These are phyloP conservation scores for Gymnocheta viridis DNA, from an alignment of 2,888 invertebrate genomes.

Conservation along the genomic window DNA sequence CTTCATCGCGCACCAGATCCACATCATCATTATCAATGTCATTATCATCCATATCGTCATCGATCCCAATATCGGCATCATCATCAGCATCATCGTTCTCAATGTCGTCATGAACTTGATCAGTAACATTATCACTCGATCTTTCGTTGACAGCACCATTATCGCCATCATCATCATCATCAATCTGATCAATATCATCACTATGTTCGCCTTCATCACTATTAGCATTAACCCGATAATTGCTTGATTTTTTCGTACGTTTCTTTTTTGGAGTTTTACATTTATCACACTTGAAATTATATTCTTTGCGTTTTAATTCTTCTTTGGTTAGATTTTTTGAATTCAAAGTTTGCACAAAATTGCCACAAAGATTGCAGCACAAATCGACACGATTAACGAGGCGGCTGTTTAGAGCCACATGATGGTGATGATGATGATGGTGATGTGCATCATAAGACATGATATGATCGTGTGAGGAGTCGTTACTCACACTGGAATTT, in stretches of 20 bases:
- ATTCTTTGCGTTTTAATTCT: constrained; percentile 73
- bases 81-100: constrained; percentile 64
- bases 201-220: constrained; percentile 76
- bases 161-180: constrained; percentile 61
- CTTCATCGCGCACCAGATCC: constrained; percentile 60
- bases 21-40: constrained; percentile 74
- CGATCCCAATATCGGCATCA: constrained; percentile 74
- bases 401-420: constrained; percentile 57
- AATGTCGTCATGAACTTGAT: constrained; percentile 61
- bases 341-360: constrained; percentile 75
- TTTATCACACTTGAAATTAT: constrained; percentile 79
- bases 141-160: constrained; percentile 36
- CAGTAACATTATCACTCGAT: constrained; percentile 73
- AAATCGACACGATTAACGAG: constrained; percentile 75
- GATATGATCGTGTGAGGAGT: constrained; percentile 59
- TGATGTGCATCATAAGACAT: constrained; percentile 59
- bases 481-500: constrained; percentile 48
- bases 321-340: constrained; percentile 74
- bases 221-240: constrained; percentile 69
- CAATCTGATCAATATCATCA: constrained; percentile 74
- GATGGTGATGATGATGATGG: constrained; percentile 42
- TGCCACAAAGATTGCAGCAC: constrained; percentile 78
- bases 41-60: constrained; percentile 75
- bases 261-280: constrained; percentile 71
- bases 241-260: constrained; percentile 55